These are phyloP conservation scores for Eristalinus sepulchralis DNA, from an alignment of 2,888 invertebrate species.

Conservation along the genomic window DNA sequence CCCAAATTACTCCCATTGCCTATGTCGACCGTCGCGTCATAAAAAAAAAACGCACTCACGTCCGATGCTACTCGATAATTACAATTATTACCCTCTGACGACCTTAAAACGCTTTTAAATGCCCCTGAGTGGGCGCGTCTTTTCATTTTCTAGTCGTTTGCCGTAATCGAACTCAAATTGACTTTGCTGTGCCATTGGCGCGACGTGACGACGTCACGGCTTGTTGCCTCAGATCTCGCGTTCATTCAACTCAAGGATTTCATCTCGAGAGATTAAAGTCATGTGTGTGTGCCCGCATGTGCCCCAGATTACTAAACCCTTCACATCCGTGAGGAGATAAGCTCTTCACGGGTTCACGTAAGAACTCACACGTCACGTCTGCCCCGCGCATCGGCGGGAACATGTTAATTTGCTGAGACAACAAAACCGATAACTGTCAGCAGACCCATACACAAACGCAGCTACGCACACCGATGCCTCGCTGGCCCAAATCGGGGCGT, in stretches of 20 bases:
- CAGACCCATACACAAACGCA: not conserved
- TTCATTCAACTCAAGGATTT: slow-evolving; percentile 41
- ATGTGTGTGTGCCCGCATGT: not conserved
- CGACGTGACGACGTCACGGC: not conserved
- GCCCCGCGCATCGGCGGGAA: not conserved
- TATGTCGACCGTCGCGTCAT: not conserved
- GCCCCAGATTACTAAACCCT: slow-evolving; percentile 16
- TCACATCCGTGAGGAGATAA: not conserved
- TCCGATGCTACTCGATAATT: slow-evolving; percentile 12
- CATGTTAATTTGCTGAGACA: slow-evolving; percentile 39
- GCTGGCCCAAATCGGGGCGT: slow-evolving; percentile 11
- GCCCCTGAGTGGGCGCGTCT: slow-evolving; percentile 13
- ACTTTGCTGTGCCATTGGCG: slow-evolving; percentile 20
- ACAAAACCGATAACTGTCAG: slow-evolving; percentile 36
- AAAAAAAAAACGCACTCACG: not conserved
- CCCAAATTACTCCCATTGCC: not conserved
- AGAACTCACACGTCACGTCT: slow-evolving; percentile 18
- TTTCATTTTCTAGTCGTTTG: not conserved
- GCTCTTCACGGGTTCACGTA: slow-evolving; percentile 31
- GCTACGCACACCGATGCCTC: not conserved
- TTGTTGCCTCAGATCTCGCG: not conserved
- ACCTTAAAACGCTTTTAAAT: slow-evolving; percentile 35
- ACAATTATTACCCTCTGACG: slow-evolving; percentile 41
- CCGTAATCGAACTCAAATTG: slow-evolving; percentile 22
- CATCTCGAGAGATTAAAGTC: not conserved